Percentiles rank a stretch among this genome's conserved stretches.
Conservation (phyloP, 2,888 invertebrate genomes). For the Ypsolopha sequella region DNA sequence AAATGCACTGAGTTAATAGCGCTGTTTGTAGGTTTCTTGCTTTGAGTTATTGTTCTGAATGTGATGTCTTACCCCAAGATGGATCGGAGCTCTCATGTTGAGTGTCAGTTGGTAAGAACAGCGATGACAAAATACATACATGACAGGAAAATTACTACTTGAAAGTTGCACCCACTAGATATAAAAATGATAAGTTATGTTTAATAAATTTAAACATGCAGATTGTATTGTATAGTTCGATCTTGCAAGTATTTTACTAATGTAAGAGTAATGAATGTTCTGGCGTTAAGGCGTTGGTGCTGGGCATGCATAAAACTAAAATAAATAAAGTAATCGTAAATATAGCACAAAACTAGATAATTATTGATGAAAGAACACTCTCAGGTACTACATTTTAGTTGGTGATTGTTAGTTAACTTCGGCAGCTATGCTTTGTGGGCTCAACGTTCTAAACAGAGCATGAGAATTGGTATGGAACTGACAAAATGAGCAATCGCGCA, state of each 20-base stretch:
- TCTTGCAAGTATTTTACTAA: not conserved
- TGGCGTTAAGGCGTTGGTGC: not conserved
- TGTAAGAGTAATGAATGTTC: not conserved
- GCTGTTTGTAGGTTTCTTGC: not conserved
- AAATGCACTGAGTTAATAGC: constrained; percentile 3
- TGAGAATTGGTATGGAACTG: constrained; percentile 19
- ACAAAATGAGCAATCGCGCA: constrained; percentile 50
- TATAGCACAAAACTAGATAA: not conserved
- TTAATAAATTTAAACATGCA: not conserved
- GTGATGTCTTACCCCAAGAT: not conserved
- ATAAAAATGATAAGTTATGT: not conserved
- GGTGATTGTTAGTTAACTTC: constrained; percentile 36
- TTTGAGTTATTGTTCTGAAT: not conserved
- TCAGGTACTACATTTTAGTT: constrained; percentile 1
- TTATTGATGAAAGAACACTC: not conserved
- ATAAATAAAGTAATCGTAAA: constrained; percentile 17
- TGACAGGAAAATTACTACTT: not conserved
- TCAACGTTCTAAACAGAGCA: constrained; percentile 64
- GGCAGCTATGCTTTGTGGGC: constrained; percentile 52
- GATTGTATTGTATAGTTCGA: not conserved
- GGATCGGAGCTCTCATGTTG: not conserved
- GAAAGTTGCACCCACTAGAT: not conserved
- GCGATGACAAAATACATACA: too few relatives aligned
- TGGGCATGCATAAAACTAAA: constrained; percentile 6
- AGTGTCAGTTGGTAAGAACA: not conserved